Evolutionary conservation across 2,113 vertebrate species (phyloP), one percentile per base, ranked within the genome.

Genomic region (Cottus gobio): DNA sequence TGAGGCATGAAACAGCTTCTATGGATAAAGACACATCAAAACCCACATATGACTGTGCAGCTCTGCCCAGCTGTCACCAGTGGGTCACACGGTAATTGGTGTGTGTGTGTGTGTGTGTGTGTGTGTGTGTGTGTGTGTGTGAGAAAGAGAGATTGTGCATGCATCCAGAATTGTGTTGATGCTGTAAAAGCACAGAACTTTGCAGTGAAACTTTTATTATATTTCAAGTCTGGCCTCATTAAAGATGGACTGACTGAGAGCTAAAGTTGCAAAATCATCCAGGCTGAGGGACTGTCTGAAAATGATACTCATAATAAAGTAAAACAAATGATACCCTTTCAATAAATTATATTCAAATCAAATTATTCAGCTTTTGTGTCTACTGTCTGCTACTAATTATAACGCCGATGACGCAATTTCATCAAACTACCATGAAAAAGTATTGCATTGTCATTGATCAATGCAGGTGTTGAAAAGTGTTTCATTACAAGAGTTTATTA

Each of bases 1-100:
- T 7, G 42, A 83, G 22, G 42, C 66, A 44, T n/a, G 58, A 58
- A 31, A 12, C 58, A 30, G 18, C 30, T 50, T 13, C 5, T 36
- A 39, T 69, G 73, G 26, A 77, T 68, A 69, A 74, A 80, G 68
- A 69, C 57, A 16, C 56, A 84, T 68, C 61, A 80, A 77, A 79
- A 75, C 61, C 42, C 65, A 80, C 54, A 39, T 67, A 4, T 56
- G 56, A 62, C 81, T 65, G 70, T 78, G 75, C 58, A 62, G 56
- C 80, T 75, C 34, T 79, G 82, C 50, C 39, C 72, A 56, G 62
- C 79, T 82, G 76, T 79, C 73, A 56, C 80, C 70, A 64, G 26
- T 64, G 78, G 71, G 75, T 54, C 79, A 81, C 77, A 70, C 56
- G 39, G 46, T 88, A 79, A 84, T 86, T 72, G 80, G 52, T 31